These are phyloP conservation scores for Labeo rohita DNA, from an alignment of 2,113 vertebrate genomes.

Conservation along the genomic window DNA sequence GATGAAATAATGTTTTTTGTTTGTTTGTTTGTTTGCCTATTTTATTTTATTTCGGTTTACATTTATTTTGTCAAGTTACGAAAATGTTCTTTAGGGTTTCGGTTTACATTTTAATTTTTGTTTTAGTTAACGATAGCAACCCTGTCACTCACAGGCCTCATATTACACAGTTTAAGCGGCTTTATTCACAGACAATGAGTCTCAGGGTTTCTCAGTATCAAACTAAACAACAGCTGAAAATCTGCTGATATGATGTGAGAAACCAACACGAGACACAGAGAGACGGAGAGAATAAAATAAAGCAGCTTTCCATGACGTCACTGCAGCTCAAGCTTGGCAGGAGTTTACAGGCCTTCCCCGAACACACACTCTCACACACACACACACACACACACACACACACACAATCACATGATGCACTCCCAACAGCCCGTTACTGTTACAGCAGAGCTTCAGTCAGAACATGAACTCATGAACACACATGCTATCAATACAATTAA, in stretches of 20 bases:
- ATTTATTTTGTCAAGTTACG: no score
- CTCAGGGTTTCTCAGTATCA: neutral
- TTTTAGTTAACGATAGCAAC: no score
- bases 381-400: neutral
- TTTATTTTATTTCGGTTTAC: no score
- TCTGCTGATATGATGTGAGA: neutral
- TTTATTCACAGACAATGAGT: neutral
- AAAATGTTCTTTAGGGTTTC: no score
- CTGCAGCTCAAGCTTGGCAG: slow-evolving; percentile 60
- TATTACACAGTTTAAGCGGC: neutral
- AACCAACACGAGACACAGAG: neutral
- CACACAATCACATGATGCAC: neutral
- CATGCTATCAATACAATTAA: neutral
- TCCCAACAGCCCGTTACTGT: neutral
- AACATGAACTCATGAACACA: neutral
- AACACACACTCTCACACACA: neutral
- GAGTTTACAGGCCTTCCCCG: slow-evolving; percentile 64
- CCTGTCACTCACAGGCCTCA: no score
- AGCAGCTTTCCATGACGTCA: slow-evolving; percentile 69
- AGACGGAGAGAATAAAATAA: neutral
- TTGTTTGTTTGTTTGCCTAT: no score
- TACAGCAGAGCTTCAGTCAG: neutral
- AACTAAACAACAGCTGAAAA: neutral
- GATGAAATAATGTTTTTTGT: no score
- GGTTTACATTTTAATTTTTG: no score